Conservation (phyloP, 2,113 vertebrate species). For the Vimba vimba region DNA sequence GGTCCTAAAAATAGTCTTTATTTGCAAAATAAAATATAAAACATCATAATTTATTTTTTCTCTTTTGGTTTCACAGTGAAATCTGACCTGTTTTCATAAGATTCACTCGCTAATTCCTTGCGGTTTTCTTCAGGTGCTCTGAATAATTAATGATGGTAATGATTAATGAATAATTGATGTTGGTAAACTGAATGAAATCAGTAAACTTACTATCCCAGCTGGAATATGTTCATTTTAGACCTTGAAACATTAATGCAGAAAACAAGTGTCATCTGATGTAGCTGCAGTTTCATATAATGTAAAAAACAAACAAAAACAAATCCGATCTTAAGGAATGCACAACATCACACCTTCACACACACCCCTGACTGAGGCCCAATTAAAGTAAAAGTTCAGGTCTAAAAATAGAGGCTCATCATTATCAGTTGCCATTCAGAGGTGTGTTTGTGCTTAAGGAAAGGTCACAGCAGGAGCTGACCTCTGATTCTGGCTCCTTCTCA, state of each 20-base stretch:
- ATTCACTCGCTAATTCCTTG: not conserved
- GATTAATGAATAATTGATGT: conserved; percentile 29
- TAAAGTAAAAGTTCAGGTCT: conserved; percentile 29
- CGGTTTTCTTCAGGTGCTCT: conserved; percentile 6
- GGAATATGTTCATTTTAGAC: not conserved
- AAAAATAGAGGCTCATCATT: conserved; percentile 32
- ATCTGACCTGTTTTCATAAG: not conserved
- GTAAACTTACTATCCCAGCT: not conserved
- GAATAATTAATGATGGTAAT: conserved; percentile 23
- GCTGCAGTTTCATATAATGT: not conserved
- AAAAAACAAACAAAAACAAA: not conserved
- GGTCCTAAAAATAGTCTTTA: not conserved
- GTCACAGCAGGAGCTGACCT: conserved; percentile 30
- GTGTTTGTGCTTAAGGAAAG: not conserved
- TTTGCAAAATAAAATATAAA: not conserved
- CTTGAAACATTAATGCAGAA: not conserved
- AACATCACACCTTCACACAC: not conserved
- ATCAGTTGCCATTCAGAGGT: not conserved
- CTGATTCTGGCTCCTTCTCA: not conserved
- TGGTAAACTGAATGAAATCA: conserved; percentile 3
- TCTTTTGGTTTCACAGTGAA: not conserved
- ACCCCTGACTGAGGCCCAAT: not conserved
- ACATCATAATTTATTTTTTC: not conserved
- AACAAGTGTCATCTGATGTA: not conserved
- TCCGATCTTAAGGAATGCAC: not conserved